A percentile compares a stretch with the other conserved stretches of the same genome.
Conservation (phyloP, 2,797 vertebrate genomes). For the Falco biarmicus region DNA sequence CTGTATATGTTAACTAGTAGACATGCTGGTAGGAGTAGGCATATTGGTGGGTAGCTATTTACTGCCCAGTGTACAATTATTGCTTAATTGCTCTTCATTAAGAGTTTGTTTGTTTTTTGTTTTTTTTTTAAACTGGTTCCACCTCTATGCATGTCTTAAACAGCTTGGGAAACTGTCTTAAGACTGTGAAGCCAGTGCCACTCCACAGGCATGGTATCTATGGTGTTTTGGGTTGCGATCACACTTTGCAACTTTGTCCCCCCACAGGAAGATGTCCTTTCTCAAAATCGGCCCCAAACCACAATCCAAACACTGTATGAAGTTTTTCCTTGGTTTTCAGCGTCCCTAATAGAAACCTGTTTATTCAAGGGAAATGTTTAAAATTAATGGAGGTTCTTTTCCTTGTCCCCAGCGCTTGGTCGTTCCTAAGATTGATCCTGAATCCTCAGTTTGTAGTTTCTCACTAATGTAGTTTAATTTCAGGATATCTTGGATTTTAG, state of each 20-base stretch:
- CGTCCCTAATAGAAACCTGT: background rate
- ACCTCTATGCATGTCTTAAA: background rate
- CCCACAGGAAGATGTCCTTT: background rate
- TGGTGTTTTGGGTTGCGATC: background rate
- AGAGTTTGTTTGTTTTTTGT: background rate
- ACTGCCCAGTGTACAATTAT: background rate
- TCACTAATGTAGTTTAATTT: background rate
- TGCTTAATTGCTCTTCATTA: background rate
- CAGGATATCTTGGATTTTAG: background rate
- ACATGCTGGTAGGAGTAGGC: background rate
- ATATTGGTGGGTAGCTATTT: background rate
- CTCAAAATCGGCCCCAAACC: background rate
- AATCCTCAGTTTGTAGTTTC: background rate
- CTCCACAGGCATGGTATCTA: background rate
- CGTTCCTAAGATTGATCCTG: background rate
- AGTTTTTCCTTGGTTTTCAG: background rate
- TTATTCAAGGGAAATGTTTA: background rate
- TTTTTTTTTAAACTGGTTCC: background rate
- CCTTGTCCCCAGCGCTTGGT: background rate
- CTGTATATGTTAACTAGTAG: background rate
- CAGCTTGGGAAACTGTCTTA: background rate
- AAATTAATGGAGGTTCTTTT: background rate
- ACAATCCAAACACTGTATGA: background rate
- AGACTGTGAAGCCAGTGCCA: background rate
- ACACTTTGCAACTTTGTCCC: background rate